Evolutionary conservation across 2,113 vertebrate genomes (phyloP), one percentile per base, ranked within the genome.

Genomic region (Pyrgilauda ruficollis): DNA sequence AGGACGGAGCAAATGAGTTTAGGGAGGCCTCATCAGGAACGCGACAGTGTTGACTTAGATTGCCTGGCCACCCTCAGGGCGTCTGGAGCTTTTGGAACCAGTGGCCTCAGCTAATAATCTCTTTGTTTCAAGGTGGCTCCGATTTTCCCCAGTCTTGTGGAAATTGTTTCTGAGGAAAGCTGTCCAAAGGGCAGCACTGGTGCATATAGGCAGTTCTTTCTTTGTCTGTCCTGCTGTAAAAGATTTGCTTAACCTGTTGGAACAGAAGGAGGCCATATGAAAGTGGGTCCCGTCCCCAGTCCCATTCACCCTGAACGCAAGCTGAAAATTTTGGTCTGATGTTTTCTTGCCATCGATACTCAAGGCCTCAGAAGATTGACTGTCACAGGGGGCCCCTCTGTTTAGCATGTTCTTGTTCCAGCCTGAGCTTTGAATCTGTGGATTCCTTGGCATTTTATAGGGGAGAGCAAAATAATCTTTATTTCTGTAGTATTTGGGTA

Each of bases 291-390:
- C 11, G 23, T 39, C 8, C 19, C 9, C 0, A 0, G 7, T 75
- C 10, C 9, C 14, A 14, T 62, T 26, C 19, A 37, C 70, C 27
- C 31, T 76, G 56, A 91, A 41, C 6, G 35, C 6, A 59, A 56
- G 30, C 68, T 15, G 18, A 39, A 59, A 33, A 35, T 24, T 74
- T 59, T 31, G 21, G 18, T 52, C 7, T 84, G 35, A 27, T 0
- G 1, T 61, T 63, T 68, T 33, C 20, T 73, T 67, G 11, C 33
- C 30, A 22, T 66, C 0, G 1, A 17, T 69, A 26, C 39, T 21
- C 1, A 0, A 5, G 4, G 7, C 33, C 56, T 39, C n/a, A 37
- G 24, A 77, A 61, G 6, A 49, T 2, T n/a, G 10, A 20, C 17
- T 62, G 15, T 77, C 33, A 20, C 8, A 13, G 27, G 12, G 11